Conservation (phyloP, 2,888 invertebrate species). For the Xylocampa areola region DNA sequence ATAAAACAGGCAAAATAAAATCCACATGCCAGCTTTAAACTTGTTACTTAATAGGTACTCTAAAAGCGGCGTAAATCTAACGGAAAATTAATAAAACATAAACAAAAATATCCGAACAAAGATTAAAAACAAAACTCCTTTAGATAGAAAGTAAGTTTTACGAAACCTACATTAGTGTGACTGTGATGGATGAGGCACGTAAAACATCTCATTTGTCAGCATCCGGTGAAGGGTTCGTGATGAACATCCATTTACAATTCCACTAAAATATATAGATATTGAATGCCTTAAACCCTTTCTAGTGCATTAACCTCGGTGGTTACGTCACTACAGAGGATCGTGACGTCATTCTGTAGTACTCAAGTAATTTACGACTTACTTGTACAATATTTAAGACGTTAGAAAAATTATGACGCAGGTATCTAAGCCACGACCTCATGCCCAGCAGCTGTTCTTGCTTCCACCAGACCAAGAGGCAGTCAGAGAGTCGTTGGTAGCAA, state of each 20-base stretch:
- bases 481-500: too few species aligned
- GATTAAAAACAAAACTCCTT: neutral
- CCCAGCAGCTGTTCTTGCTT: too few species aligned
- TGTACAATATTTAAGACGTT: too few species aligned
- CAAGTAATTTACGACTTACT: too few species aligned
- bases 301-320: neutral
- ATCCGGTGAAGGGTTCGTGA: conserved; percentile 21
- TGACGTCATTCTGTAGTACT: too few species aligned
- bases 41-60: neutral
- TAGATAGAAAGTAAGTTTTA: conserved; percentile 6
- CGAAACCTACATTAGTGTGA: conserved; percentile 11
- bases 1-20: too few species aligned
- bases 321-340: too few species aligned
- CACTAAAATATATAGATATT: neutral
- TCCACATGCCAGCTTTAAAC: too few species aligned
- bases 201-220: conserved; percentile 25
- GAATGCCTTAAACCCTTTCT: neutral
- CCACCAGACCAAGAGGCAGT: too few species aligned
- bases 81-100: neutral
- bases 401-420: too few species aligned
- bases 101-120: neutral
- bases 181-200: conserved; percentile 43
- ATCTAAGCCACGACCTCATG: too few species aligned
- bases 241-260: conserved; percentile 14
- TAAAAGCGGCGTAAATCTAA: neutral